Conservation (phyloP, 37 sponge, comb jelly and placozoan genomes). For the Geodia barretti region DNA sequence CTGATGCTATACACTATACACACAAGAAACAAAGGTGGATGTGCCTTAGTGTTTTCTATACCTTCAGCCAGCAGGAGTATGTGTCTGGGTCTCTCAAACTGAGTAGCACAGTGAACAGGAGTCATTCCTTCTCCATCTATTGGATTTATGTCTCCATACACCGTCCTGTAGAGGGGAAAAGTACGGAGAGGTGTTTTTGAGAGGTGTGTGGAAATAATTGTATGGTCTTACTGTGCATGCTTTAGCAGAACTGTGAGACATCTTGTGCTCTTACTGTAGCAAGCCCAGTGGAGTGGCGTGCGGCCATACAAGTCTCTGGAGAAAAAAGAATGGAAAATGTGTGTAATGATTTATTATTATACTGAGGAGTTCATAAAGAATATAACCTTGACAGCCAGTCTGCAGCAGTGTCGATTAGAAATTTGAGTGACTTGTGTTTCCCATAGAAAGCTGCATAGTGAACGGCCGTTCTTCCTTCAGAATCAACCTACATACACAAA, state of each 20-base stretch:
- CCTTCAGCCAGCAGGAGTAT: conserved; percentile 66
- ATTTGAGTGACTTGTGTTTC: conserved; percentile 72
- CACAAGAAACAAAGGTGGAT: not conserved
- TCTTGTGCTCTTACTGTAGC: conserved; percentile 55
- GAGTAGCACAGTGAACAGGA: conserved; percentile 86
- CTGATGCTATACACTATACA: not conserved
- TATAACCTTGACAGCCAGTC: conserved; percentile 74
- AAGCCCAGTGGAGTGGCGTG: conserved; percentile 88
- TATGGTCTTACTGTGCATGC: conserved; percentile 69
- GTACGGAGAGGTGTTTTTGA: not conserved
- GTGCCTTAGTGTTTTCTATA: conserved; percentile 1
- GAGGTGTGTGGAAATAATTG: not conserved
- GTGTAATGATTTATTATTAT: not conserved
- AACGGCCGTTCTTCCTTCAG: conserved; percentile 79
- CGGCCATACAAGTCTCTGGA: conserved; percentile 78
- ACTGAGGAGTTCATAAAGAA: not conserved
- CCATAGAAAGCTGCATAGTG: conserved; percentile 96
- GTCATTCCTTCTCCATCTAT: conserved; percentile 81
- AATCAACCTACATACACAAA: conserved; percentile 47
- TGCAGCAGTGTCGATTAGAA: conserved; percentile 78
- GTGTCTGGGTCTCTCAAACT: conserved; percentile 69
- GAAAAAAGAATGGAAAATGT: conserved; percentile 1
- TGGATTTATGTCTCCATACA: conserved; percentile 66
- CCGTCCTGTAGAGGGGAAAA: conserved; percentile 29
- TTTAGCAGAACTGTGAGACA: conserved; percentile 67